These are phyloP conservation scores for Glaucomys volans DNA, from an alignment of 2,113 vertebrate genomes.

Conservation along the genomic window DNA sequence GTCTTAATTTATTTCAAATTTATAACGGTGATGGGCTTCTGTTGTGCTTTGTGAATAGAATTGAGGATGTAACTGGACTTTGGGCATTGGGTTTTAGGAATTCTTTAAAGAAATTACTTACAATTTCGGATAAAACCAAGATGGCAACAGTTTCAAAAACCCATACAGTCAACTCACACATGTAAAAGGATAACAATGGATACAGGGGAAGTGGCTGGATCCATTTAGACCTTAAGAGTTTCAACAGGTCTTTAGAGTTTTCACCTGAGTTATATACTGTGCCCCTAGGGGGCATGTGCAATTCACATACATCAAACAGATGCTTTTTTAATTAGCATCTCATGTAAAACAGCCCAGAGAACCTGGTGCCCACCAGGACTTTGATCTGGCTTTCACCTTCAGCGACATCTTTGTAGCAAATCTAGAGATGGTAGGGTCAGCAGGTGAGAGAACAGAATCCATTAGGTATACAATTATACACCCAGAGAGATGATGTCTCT, in stretches of 20 bases:
- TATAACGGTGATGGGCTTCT: background rate
- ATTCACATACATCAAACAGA: background rate
- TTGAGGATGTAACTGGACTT: background rate
- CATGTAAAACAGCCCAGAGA: background rate
- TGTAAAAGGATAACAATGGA: background rate
- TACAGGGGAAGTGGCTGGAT: background rate
- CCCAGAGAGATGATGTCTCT: background rate
- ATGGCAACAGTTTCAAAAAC: conserved; percentile 7
- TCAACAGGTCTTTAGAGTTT: background rate
- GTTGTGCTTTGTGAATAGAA: background rate
- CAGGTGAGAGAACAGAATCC: background rate
- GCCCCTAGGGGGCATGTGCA: background rate
- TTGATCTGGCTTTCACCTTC: background rate
- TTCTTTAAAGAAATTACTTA: background rate
- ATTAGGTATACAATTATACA: background rate
- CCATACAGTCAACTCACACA: background rate
- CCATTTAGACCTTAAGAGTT: background rate
- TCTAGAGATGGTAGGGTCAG: background rate
- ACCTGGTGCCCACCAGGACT: background rate
- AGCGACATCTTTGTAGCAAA: background rate
- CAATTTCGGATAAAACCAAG: background rate
- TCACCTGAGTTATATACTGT: background rate
- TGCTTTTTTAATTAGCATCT: background rate
- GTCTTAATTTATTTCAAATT: background rate
- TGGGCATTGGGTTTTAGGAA: background rate